Evolutionary conservation across 1,140 invertebrate species (phyloP).

Genomic region (Panagrolaimus sp.): DNA sequence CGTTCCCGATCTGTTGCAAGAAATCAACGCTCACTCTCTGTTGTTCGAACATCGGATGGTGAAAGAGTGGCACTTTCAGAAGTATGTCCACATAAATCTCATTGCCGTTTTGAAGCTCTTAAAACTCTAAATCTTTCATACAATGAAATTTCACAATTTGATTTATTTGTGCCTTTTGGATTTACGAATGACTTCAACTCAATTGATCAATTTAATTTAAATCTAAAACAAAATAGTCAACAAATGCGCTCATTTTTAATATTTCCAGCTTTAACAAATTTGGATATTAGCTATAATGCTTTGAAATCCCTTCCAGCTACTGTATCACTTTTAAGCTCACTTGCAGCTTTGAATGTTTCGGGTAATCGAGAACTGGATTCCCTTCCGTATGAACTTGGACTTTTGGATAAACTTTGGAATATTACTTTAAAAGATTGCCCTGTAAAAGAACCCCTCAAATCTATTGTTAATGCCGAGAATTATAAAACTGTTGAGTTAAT

Average conservation of each 20-base stretch:
- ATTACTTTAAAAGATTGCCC: slow-evolving; percentile 82
- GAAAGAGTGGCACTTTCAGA: slow-evolving; percentile 9
- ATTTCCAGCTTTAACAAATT: slow-evolving; percentile 86
- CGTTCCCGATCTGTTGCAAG: slow-evolving; percentile 55
- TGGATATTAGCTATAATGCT: slow-evolving; percentile 85
- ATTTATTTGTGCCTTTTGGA: slow-evolving; percentile 52
- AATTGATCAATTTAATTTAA: slow-evolving; percentile 27
- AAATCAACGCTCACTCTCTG: slow-evolving; percentile 48
- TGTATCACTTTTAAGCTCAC: slow-evolving; percentile 75
- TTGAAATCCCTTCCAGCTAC: slow-evolving; percentile 73
- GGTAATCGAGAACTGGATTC: slow-evolving; percentile 78
- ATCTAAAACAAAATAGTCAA: slow-evolving; percentile 15
- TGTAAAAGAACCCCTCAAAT: slow-evolving; percentile 74
- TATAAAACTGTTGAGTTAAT: slow-evolving; percentile 94
- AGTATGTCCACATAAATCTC: slow-evolving; percentile 72
- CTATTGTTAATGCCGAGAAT: slow-evolving; percentile 83
- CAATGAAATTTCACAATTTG: slow-evolving; percentile 68
- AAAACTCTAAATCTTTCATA: slow-evolving; percentile 77
- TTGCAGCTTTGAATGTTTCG: slow-evolving; percentile 88
- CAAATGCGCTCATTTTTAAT: slow-evolving; percentile 64
- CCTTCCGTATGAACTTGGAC: slow-evolving; percentile 86
- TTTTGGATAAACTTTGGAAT: slow-evolving; percentile 87
- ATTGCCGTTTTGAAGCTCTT: slow-evolving; percentile 73
- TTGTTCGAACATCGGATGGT: slow-evolving; percentile 30
- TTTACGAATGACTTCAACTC: slow-evolving; percentile 65